Evolutionary conservation across 2,113 vertebrate genomes (phyloP), one percentile per base, ranked within the genome.

Genomic region (Nycticebus coucang): DNA sequence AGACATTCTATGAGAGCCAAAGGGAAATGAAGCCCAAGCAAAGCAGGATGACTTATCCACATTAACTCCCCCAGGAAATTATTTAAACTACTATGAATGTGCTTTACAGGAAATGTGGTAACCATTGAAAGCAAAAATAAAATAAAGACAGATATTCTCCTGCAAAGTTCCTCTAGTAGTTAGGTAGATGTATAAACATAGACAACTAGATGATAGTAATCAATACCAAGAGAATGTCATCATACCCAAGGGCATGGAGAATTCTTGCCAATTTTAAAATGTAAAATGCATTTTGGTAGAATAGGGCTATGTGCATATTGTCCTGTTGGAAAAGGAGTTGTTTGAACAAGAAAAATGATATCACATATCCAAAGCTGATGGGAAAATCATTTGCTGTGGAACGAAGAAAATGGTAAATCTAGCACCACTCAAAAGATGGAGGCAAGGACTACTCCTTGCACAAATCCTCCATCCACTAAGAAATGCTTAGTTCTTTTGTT

Each of bases 11-110:
- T 8, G 7, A 92, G 28, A 78, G 10, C 30, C 69, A 60, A 79
- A 92, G 33, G 59, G 71, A 90, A 93, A 92, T 59, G 55, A 83
- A 94, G 30, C 37, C 37, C 30, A 37, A 71, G 83, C 79, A 69
- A 77, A 86, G 28, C 82, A 60, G 1, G 2, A 68, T 41, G 77
- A 85, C 41, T 77, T 85, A n/a, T 57, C 41, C 33, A 79, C 30
- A 33, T 72, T 82, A 64, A 50, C 53, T 77, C 18, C 75, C 37
- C 35, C n/a, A 89, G 33, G 71, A 94, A 92, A 82, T 84, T 59
- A 89, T 26, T 35, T 72, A 57, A 88, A 77, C 66, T 82, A 64
- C 33, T 68, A 5, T 71, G 50, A 87, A 66, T 72, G n/a, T 57
- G 21, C 79, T 64, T 62, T 87, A 57, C 1, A 81, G 28, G 53